Percentiles rank a stretch among this genome's conserved stretches.
Evolutionary conservation across 2,113 vertebrate genomes (phyloP).

Genomic region (Condylura cristata): DNA sequence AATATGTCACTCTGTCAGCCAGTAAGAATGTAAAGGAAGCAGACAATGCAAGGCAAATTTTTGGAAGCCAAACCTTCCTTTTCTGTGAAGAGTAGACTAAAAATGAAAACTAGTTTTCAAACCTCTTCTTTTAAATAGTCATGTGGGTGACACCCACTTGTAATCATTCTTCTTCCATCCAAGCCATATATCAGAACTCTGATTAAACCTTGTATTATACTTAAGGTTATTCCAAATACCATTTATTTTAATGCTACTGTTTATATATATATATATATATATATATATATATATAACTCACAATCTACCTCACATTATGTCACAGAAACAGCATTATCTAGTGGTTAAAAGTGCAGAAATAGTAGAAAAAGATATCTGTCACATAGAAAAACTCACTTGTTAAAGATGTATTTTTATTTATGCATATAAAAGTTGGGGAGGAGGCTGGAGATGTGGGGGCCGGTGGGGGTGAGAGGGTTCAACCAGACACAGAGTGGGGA

Average conservation of each 20-base stretch:
- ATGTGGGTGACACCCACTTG: neutral
- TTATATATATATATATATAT: no score
- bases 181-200: neutral
- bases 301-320: neutral
- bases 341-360: neutral
- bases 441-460: no score
- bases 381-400: neutral
- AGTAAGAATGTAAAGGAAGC: slow-evolving; percentile 60
- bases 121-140: neutral
- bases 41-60: slow-evolving; percentile 64
- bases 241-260: neutral
- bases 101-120: neutral
- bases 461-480: no score
- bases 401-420: no score
- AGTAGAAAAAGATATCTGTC: neutral
- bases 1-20: slow-evolving; percentile 54
- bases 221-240: neutral
- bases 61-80: slow-evolving; percentile 41
- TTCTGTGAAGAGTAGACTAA: neutral
- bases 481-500: no score
- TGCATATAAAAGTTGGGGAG: no score
- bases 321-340: neutral
- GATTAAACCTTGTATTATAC: neutral
- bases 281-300: no score
- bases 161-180: neutral